Evolutionary conservation across 1,140 invertebrate species (phyloP), one percentile per base, ranked within the genome.

Genomic region (Mizuhopecten yessoensis): DNA sequence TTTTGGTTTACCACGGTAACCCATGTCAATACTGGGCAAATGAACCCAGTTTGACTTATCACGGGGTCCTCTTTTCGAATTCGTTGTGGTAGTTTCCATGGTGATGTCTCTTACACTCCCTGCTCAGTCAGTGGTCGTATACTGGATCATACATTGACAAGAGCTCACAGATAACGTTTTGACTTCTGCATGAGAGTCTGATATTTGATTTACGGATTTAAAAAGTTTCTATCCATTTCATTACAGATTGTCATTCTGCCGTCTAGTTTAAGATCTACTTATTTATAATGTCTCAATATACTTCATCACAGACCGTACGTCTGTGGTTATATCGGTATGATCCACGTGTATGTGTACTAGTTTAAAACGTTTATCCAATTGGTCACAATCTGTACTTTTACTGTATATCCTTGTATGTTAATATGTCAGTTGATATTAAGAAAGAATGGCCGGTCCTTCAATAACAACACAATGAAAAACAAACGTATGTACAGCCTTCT

Each of bases 1-100:
- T 93, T 94, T 93, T 10, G 95, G 89, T 36, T 93, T 75, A 17
- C 57, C 57, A 75, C 57, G 57, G 57, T 75, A 75, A n/a, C 57
- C 57, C 57, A 75, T 75, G 57, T 75, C 57, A 9, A 75, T 75
- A 29, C 57, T 75, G 23, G 57, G 57, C n/a, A 75, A 29, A 75
- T 75, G 57, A n/a, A 75, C 57, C 57, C 57, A 75, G n/a, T 75
- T n/a, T 0, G 57, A 75, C 57, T 75, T n/a, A 29, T 75, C 57
- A 75, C 57, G 57, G 5, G 57, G 57, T 29, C 57, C 23, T 3
- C n/a, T 9, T n/a, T 75, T 75, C n/a, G n/a, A n/a, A n/a, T 75
- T 75, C 36, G 36, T 39, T 0, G 57, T 75, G 11, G 20, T 75
- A 7, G 57, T 75, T 75, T 75, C 57, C 57, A 75, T 75, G 9